phyloP scores from a whole-genome alignment of 23 tunicate species.

The Styela plicata region DNA sequence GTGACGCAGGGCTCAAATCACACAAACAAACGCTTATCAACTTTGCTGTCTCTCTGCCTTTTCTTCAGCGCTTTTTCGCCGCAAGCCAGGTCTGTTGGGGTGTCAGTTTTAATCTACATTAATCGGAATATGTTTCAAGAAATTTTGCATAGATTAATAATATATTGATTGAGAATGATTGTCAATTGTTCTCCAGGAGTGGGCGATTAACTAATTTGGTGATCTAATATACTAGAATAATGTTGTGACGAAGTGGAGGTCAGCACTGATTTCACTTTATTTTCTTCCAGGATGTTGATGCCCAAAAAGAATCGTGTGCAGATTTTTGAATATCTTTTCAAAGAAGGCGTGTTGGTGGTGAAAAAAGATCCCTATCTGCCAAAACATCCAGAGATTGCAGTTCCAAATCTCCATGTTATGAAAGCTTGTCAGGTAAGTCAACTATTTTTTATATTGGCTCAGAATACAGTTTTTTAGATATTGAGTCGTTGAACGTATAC shows the following conservation, averaged over 20 bases:
- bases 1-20: neutral
- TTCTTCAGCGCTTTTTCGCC: neutral
- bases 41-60: too few species aligned
- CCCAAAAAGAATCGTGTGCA: constrained; percentile 81
- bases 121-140: too few species aligned
- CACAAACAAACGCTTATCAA: too few species aligned
- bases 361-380: constrained; percentile 59
- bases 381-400: constrained; percentile 61
- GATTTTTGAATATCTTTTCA: constrained; percentile 86
- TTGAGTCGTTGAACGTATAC: too few species aligned
- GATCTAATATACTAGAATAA: too few species aligned
- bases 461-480: too few species aligned
- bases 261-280: neutral
- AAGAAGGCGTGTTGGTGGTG: constrained; percentile 91
- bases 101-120: neutral
- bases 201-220: too few species aligned
- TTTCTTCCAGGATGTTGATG: constrained; percentile 78
- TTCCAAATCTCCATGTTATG: constrained; percentile 88
- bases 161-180: too few species aligned
- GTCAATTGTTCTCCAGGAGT: too few species aligned
- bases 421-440: constrained; percentile 56
- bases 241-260: too few species aligned
- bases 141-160: too few species aligned
- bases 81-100: neutral
- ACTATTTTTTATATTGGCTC: too few species aligned